Evolutionary conservation across 2,113 vertebrate species (phyloP).

Genomic region (Corythaeola cristata): DNA sequence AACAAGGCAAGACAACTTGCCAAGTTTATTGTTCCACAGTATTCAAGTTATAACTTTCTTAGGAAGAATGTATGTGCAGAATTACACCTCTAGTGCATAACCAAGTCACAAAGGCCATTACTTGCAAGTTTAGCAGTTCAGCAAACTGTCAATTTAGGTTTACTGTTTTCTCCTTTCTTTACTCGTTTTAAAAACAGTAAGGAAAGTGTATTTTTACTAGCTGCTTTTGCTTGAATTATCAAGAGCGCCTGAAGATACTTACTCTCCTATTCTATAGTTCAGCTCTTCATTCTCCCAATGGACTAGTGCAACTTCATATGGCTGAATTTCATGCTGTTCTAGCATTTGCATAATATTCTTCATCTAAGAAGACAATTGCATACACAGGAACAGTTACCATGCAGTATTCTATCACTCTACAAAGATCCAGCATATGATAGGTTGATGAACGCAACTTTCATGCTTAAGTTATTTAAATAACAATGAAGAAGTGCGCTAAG

Average conservation of each 20-base stretch:
- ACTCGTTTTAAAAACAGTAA: neutral
- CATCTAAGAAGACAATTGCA: slow-evolving; percentile 72
- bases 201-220: neutral
- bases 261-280: slow-evolving; percentile 89
- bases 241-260: slow-evolving; percentile 52
- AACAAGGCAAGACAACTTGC: neutral
- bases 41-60: neutral
- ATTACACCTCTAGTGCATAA: neutral
- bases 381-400: neutral
- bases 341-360: slow-evolving; percentile 86
- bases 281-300: slow-evolving; percentile 99
- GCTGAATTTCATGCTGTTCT: slow-evolving; percentile 93
- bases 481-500: neutral
- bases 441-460: neutral
- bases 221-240: neutral
- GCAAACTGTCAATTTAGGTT: neutral
- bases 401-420: neutral
- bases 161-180: neutral
- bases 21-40: neutral
- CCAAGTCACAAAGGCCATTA: neutral
- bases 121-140: neutral
- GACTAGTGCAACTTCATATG: slow-evolving; percentile 92
- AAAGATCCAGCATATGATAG: neutral
- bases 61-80: neutral
- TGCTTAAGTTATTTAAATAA: neutral